These are phyloP conservation scores for Pseudois nayaur DNA, from an alignment of 2,113 vertebrate species.

Conservation along the genomic window DNA sequence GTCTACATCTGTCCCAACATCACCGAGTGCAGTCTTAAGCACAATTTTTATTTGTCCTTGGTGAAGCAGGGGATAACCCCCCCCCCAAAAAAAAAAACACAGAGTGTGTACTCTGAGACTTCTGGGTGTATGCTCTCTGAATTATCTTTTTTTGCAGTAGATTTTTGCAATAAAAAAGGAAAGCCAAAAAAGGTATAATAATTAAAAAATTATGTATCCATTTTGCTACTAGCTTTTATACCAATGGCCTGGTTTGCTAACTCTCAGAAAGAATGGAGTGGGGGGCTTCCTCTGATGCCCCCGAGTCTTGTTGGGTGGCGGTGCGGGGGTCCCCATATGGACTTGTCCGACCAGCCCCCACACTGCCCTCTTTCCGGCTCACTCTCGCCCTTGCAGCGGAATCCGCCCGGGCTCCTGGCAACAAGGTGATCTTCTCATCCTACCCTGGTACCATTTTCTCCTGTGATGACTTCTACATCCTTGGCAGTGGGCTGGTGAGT, in stretches of 20 bases:
- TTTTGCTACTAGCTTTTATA: background rate
- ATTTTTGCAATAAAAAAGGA: background rate
- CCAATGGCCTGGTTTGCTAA: background rate
- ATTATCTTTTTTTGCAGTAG: background rate
- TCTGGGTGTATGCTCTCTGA: background rate
- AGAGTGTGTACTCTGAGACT: background rate
- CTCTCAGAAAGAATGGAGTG: background rate
- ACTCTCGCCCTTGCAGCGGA: constrained; percentile 76
- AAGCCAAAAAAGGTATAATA: background rate
- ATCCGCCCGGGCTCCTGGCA: constrained; percentile 81
- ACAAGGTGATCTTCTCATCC: constrained; percentile 89
- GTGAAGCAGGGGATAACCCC: background rate
- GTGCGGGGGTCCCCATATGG: accelerated
- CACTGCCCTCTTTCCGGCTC: accelerated
- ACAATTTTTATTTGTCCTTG: background rate
- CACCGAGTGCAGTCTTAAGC: background rate
- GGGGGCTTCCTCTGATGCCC: background rate
- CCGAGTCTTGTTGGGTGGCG: background rate
- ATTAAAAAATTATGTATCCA: background rate
- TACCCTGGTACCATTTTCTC: constrained; percentile 96
- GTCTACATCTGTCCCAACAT: too few species aligned
- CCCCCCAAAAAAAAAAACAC: background rate
- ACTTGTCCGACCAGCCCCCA: too few species aligned
- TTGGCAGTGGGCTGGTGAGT: constrained; percentile 94
- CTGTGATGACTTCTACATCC: constrained; percentile 95